Evolutionary conservation across 2,113 vertebrate species (phyloP).

Genomic region (Thinocorus orbignyianus): DNA sequence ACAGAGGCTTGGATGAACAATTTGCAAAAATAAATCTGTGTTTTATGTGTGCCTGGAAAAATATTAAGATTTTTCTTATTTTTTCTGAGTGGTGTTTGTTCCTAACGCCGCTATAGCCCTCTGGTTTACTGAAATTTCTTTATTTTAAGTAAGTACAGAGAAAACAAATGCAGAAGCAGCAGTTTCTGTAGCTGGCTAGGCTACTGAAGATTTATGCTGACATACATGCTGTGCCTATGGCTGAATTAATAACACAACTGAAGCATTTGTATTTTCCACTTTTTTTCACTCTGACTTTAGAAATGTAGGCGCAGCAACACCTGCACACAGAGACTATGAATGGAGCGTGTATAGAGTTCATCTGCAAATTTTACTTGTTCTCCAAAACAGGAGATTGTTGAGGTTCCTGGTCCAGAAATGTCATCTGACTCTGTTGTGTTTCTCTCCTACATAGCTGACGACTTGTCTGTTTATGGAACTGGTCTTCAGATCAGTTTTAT

Average conservation of each 20-base stretch:
- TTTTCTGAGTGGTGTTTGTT: background rate
- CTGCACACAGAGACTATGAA: background rate
- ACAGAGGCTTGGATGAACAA: background rate
- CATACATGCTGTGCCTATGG: background rate
- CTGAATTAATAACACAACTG: conserved; percentile 9
- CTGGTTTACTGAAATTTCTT: background rate
- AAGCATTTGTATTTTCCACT: conserved; percentile 11
- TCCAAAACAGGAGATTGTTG: background rate
- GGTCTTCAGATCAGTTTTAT: background rate
- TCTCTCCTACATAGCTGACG: background rate
- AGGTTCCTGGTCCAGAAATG: background rate
- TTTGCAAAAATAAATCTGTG: background rate
- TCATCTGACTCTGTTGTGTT: background rate
- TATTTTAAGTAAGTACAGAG: background rate
- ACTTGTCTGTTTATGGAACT: background rate
- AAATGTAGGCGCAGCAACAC: background rate
- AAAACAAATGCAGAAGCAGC: conserved; percentile 48
- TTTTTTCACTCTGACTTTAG: background rate
- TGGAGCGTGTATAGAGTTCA: background rate
- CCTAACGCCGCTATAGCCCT: background rate
- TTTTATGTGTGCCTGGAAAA: background rate
- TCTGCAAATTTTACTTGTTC: background rate
- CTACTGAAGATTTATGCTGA: conserved; percentile 43
- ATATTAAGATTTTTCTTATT: background rate
- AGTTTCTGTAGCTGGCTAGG: conserved; percentile 18